A percentile compares a stretch with the other conserved stretches of the same genome.
Evolutionary conservation across 2,113 vertebrate genomes (phyloP).

Genomic region (Morone chrysops): DNA sequence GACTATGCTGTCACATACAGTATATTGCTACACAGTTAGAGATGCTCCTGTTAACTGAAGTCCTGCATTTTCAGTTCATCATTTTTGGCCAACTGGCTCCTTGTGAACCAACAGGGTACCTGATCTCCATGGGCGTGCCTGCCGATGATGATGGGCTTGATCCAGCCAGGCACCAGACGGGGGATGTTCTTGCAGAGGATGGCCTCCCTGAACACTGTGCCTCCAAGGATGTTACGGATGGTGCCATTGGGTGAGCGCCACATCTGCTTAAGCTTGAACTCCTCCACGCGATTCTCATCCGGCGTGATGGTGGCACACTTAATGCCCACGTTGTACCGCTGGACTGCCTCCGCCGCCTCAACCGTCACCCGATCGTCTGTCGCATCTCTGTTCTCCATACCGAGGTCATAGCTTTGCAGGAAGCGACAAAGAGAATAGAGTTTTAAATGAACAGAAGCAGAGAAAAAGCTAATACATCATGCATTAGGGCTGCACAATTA

Average conservation of each 20-base stretch:
- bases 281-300: constrained; percentile 96
- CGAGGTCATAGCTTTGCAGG: constrained; percentile 90
- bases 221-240: constrained; percentile 97
- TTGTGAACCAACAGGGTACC: constrained; percentile 72
- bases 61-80: not conserved
- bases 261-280: constrained; percentile 98
- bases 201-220: constrained; percentile 97
- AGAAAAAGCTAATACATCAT: not conserved
- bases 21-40: not conserved
- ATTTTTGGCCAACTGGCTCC: not conserved
- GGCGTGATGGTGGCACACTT: constrained; percentile 99
- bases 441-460: rapidly evolving
- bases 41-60: not conserved
- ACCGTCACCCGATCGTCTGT: constrained; percentile 93
- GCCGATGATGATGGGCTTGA: constrained; percentile 97
- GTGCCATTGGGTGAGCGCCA: constrained; percentile 99
- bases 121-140: constrained; percentile 98
- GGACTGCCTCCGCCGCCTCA: constrained; percentile 95
- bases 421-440: not conserved
- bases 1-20: not conserved
- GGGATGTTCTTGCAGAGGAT: constrained; percentile 99
- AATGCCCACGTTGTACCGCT: constrained; percentile 91
- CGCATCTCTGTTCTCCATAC: constrained; percentile 94
- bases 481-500: too few species aligned
- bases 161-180: constrained; percentile 93